A percentile compares a stretch with the other conserved stretches of the same genome.
Conservation (phyloP, 92 coral and sea anemone species). For the Diadumene lineata region DNA sequence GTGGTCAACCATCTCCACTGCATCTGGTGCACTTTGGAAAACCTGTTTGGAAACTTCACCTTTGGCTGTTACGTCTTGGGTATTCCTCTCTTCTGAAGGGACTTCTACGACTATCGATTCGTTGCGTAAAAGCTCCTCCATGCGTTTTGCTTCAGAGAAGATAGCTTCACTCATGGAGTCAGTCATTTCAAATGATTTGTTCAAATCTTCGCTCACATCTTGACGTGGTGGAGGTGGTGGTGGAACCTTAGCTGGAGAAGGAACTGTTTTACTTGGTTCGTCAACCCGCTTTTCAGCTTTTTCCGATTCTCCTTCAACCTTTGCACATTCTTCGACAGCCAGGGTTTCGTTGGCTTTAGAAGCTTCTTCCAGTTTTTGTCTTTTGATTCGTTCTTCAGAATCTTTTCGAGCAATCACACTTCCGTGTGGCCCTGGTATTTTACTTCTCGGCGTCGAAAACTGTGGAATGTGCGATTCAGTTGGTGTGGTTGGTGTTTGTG, state of each 20-base stretch:
- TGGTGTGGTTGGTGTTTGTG: slow-evolving; percentile 21
- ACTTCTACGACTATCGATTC: slow-evolving; percentile 70
- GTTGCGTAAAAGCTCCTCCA: slow-evolving; percentile 80
- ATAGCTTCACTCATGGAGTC: slow-evolving; percentile 63
- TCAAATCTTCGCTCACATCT: slow-evolving; percentile 33
- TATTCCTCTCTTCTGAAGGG: slow-evolving; percentile 14
- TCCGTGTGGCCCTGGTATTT: slow-evolving; percentile 22
- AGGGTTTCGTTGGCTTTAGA: not conserved
- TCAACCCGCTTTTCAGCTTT: no score
- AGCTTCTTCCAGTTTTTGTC: slow-evolving; percentile 15
- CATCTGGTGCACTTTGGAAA: slow-evolving; percentile 42
- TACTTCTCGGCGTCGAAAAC: slow-evolving; percentile 26
- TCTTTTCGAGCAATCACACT: slow-evolving; percentile 22
- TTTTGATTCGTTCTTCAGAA: slow-evolving; percentile 24
- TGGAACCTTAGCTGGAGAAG: slow-evolving; percentile 28
- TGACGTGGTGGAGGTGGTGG: slow-evolving; percentile 67
- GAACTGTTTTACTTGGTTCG: not conserved
- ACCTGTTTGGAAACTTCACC: slow-evolving; percentile 33
- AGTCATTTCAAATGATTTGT: slow-evolving; percentile 36
- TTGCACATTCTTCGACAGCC: not conserved
- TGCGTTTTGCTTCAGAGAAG: slow-evolving; percentile 73
- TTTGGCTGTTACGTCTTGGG: slow-evolving; percentile 10
- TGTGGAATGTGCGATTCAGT: slow-evolving; percentile 44
- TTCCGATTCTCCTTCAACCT: not conserved
- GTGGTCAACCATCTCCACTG: slow-evolving; percentile 45